A percentile compares a stretch with the other conserved stretches of the same genome.
Evolutionary conservation across 2,888 invertebrate genomes (phyloP).

Genomic region (Leptura quadrifasciata): DNA sequence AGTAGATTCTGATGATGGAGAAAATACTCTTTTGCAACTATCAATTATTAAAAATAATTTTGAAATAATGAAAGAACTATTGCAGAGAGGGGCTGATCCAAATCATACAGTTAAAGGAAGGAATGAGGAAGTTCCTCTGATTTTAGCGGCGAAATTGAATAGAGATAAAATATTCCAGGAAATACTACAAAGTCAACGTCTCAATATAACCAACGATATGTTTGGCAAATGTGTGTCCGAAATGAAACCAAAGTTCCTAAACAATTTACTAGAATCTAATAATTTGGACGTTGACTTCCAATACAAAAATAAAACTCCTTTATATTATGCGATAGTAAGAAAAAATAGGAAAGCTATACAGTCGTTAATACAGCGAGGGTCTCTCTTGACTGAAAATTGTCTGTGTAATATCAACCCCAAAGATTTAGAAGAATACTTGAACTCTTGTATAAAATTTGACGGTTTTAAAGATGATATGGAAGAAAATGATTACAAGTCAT

Average conservation of each 20-base stretch:
- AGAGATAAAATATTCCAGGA: conserved; percentile 25
- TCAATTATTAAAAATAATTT: conserved; percentile 30
- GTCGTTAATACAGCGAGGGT: conserved; percentile 7
- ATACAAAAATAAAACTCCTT: conserved; percentile 25
- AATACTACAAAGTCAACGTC: conserved; percentile 1
- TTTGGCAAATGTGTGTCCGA: conserved; percentile 11
- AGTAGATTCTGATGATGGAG: conserved; percentile 22
- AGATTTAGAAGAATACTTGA: conserved; percentile 36
- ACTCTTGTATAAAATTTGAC: conserved; percentile 33
- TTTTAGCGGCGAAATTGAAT: conserved; percentile 24
- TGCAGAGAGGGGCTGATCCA: conserved; percentile 20
- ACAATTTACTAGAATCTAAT: conserved; percentile 25
- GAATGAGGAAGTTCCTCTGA: conserved; percentile 33
- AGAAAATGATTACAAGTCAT: conserved; percentile 25
- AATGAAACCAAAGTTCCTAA: conserved; percentile 25
- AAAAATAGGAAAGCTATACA: conserved; percentile 36
- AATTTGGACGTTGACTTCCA: conserved; percentile 8
- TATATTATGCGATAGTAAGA: conserved; percentile 28
- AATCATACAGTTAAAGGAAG: conserved; percentile 26
- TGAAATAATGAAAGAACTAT: conserved; percentile 16
- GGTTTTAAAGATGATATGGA: conserved; percentile 23
- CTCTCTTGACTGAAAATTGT: not conserved
- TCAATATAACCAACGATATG: not conserved
- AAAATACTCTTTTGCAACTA: conserved; percentile 34
- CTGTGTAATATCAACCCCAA: conserved; percentile 26